These are phyloP conservation scores for Pontoporia blainvillei DNA, from an alignment of 2,113 vertebrate genomes.

Conservation along the genomic window DNA sequence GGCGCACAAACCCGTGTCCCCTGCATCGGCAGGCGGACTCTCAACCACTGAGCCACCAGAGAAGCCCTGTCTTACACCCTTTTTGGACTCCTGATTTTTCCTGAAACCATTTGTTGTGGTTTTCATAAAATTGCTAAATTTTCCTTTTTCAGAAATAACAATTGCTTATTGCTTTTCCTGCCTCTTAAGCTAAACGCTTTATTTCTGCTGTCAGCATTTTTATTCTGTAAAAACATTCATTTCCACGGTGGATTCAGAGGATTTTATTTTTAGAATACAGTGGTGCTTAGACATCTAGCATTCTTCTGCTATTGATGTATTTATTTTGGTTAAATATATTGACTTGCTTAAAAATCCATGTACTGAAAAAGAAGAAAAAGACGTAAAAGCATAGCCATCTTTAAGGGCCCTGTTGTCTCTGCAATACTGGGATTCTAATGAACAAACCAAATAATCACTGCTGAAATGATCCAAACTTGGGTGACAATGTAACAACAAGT, in stretches of 20 bases:
- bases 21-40: too few species aligned
- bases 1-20: too few species aligned
- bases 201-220: slow-evolving; percentile 49
- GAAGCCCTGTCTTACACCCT: background rate
- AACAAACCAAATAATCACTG: background rate
- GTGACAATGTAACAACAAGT: background rate
- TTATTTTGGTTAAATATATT: slow-evolving; percentile 45
- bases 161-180: slow-evolving; percentile 31
- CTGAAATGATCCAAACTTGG: background rate
- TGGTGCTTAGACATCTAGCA: slow-evolving; percentile 34
- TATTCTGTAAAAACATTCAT: slow-evolving; percentile 56
- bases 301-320: slow-evolving; percentile 32
- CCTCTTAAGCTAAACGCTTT: slow-evolving; percentile 37
- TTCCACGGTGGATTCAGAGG: slow-evolving; percentile 45
- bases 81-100: background rate
- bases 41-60: too few species aligned
- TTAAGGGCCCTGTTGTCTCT: background rate
- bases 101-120: background rate
- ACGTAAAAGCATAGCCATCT: background rate
- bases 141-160: slow-evolving; percentile 47
- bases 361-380: background rate
- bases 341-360: slow-evolving; percentile 4
- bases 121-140: slow-evolving; percentile 43
- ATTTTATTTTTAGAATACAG: slow-evolving; percentile 49
- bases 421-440: background rate